Evolutionary conservation across 2,113 vertebrate genomes (phyloP), one percentile per base, ranked within the genome.

Genomic region (Psammodynastes pulverulentus): DNA sequence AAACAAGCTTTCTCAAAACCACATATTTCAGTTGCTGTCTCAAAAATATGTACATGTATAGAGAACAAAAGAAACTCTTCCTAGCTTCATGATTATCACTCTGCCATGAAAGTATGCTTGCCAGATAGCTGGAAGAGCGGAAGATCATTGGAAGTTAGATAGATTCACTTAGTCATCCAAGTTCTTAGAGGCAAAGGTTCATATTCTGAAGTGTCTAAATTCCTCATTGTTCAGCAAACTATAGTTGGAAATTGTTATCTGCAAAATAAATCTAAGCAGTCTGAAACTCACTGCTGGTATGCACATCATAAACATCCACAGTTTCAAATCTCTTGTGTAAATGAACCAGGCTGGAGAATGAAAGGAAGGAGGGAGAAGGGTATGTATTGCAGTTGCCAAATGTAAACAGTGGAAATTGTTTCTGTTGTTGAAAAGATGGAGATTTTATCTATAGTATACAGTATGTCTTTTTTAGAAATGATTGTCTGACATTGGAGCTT

Each of bases 231-330:
- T 88, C n/a, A 91, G 90, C 92, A 52, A 89, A 6, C 12, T 85
- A 0, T 0, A 13, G 3, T 24, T 87, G 53, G 56, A 96, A 95
- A 51, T 89, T 5, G 91, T 79, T 86, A 90, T 93, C 67, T 89
- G 67, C 91, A 67, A 96, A 96, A 93, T 91, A 96, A 96, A 94
- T 89, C 12, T 7, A 9, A 93, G 58, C 17, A 89, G 10, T 48
- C 54, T 93, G 87, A 90, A 86, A 93, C 90, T 93, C 72, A 21
- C 92, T 95, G 91, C 45, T 94, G 92, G 43, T 90, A 90, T 52
- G 24, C 92, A 96, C 84, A 92, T 96, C 88, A 93, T 93, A 96
- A 96, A 96, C 92, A 95, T 94, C 88, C 92, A 88, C 23, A 9
- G 90, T 91, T n/a, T 95, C 86, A 91, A 21, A 86, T 95, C 67